A percentile compares a stretch with the other conserved stretches of the same genome.
Evolutionary conservation across 2,888 invertebrate genomes (phyloP).

Genomic region (Erannis defoliaria): DNA sequence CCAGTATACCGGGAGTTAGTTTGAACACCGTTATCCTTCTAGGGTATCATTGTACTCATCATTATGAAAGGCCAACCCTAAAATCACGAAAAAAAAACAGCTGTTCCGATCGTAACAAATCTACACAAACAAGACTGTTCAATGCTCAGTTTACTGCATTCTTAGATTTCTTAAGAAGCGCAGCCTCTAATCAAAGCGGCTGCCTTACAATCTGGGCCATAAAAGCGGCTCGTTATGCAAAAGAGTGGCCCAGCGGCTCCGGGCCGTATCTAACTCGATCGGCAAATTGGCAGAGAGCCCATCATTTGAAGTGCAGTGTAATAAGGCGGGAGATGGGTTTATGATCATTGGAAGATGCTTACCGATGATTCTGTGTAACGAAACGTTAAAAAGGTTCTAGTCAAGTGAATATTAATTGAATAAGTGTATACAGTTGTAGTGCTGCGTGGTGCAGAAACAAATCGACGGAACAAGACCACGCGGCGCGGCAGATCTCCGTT

Average conservation of each 20-base stretch:
- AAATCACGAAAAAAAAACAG: too few relatives aligned
- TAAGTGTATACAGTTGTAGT: too few relatives aligned
- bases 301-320: slow-evolving; percentile 18
- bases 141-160: slow-evolving; percentile 9
- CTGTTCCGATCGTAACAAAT: background rate
- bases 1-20: background rate
- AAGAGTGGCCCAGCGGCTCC: slow-evolving; percentile 28
- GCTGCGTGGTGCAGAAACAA: too few relatives aligned
- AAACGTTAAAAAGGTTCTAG: slow-evolving; percentile 3
- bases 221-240: slow-evolving; percentile 31
- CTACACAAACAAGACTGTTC: background rate
- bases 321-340: slow-evolving; percentile 16
- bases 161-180: slow-evolving; percentile 16
- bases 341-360: slow-evolving; percentile 20
- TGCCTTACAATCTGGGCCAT: slow-evolving; percentile 19
- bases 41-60: too few relatives aligned
- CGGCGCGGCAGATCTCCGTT: too few relatives aligned
- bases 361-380: slow-evolving; percentile 12
- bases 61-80: too few relatives aligned
- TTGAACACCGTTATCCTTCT: too few relatives aligned
- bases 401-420: too few relatives aligned
- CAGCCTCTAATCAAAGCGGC: slow-evolving; percentile 30
- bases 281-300: slow-evolving; percentile 36
- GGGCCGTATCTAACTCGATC: slow-evolving; percentile 40
- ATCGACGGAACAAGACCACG: too few relatives aligned